phyloP scores from a whole-genome alignment of 2,797 vertebrate species.

The Remorina albescens region DNA sequence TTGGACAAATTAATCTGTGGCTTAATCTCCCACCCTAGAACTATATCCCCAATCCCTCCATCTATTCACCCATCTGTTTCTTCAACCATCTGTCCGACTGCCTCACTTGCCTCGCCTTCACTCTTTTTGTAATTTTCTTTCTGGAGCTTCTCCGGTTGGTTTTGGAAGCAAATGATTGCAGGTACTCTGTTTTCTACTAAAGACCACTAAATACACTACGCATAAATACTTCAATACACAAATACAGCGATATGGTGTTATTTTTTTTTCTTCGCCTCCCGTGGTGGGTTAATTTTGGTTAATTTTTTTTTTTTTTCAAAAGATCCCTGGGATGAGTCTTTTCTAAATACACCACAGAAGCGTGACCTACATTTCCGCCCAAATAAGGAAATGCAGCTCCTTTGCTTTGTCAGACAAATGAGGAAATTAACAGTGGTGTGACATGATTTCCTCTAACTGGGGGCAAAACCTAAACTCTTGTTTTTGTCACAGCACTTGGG shows the following conservation, averaged over 20 bases:
- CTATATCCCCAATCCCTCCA: conserved; percentile 61
- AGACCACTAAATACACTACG: too few species aligned
- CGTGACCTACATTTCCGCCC: conserved; percentile 48
- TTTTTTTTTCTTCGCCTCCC: conserved; percentile 22
- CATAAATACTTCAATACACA: neutral
- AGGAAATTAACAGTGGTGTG: neutral
- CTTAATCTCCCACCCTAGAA: conserved; percentile 59
- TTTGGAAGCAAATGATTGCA: neutral
- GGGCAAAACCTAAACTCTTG: neutral
- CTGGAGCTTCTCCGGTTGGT: conserved; percentile 1
- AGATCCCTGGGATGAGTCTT: conserved; percentile 13
- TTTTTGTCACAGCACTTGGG: neutral
- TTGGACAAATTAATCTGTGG: conserved; percentile 67
- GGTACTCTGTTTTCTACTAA: neutral
- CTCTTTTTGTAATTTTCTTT: neutral
- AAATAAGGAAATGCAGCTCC: conserved; percentile 17
- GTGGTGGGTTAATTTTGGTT: conserved; percentile 30
- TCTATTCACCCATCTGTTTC: conserved; percentile 58
- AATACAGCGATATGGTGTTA: conserved; percentile 9
- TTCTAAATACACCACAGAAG: conserved; percentile 17
- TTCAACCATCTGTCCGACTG: conserved; percentile 55
- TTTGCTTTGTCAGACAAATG: conserved; percentile 21
- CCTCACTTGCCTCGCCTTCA: neutral
- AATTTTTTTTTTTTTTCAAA: neutral
- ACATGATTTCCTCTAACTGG: neutral